phyloP scores from a whole-genome alignment of 2,113 vertebrate genomes.

The Ceuthmochares aereus region DNA sequence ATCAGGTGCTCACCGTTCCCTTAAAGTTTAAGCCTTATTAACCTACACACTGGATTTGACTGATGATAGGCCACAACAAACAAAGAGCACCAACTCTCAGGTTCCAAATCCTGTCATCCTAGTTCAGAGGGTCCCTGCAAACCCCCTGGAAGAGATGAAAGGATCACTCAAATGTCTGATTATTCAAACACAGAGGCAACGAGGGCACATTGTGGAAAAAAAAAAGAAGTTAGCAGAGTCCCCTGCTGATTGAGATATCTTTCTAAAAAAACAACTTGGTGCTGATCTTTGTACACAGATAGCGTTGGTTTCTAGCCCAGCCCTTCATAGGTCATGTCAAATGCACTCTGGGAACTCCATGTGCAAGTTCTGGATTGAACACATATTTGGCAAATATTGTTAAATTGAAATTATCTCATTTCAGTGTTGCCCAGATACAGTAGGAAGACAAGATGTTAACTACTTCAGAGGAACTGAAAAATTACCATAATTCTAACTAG shows the following conservation, averaged over 20 bases:
- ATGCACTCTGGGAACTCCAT: slow-evolving; percentile 78
- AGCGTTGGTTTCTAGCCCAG: slow-evolving; percentile 61
- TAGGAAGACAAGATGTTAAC: neutral
- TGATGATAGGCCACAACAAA: slow-evolving; percentile 81
- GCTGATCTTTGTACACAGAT: slow-evolving; percentile 55
- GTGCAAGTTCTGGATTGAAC: slow-evolving; percentile 78
- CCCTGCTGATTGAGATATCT: slow-evolving; percentile 94
- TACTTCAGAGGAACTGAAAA: neutral
- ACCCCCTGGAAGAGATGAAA: slow-evolving; percentile 83
- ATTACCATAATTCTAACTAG: neutral
- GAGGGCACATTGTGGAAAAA: slow-evolving; percentile 61
- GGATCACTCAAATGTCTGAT: slow-evolving; percentile 82
- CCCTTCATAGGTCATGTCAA: slow-evolving; percentile 77
- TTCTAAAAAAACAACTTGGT: slow-evolving; percentile 72
- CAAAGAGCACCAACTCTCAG: slow-evolving; percentile 83
- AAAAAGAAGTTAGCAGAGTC: slow-evolving; percentile 66
- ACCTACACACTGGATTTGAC: slow-evolving; percentile 85
- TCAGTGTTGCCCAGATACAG: slow-evolving; percentile 86
- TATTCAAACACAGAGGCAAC: slow-evolving; percentile 77
- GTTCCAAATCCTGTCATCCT: slow-evolving; percentile 85
- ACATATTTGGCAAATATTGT: slow-evolving; percentile 80
- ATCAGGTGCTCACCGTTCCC: slow-evolving; percentile 84
- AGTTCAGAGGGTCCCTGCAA: slow-evolving; percentile 80
- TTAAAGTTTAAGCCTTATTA: slow-evolving; percentile 90
- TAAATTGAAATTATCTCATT: slow-evolving; percentile 66